Percentiles rank a stretch among this genome's conserved stretches.
Evolutionary conservation across 2,797 vertebrate species (phyloP).

Genomic region (Agapornis canus): DNA sequence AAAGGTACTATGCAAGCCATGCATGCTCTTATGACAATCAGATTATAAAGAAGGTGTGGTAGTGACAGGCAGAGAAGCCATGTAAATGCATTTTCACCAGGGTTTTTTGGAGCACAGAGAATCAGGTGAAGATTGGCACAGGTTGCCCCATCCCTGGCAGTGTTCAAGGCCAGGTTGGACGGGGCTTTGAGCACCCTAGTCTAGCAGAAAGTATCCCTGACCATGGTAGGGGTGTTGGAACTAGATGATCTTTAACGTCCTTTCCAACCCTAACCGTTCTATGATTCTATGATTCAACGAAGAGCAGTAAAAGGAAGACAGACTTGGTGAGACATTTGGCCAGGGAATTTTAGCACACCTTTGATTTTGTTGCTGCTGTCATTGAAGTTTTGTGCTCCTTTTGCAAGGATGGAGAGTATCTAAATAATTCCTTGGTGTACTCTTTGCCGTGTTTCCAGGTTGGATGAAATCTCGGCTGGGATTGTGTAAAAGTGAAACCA

Average conservation of each 20-base stretch:
- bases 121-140: neutral
- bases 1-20: neutral
- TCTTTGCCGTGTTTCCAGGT: neutral
- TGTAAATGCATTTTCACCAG: neutral
- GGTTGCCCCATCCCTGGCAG: neutral
- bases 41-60: neutral
- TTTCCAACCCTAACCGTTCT: neutral
- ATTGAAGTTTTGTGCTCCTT: neutral
- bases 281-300: neutral
- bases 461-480: neutral
- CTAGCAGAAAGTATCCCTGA: neutral
- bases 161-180: neutral
- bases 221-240: neutral
- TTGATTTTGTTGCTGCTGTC: neutral
- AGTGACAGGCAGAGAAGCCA: neutral
- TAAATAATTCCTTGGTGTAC: neutral
- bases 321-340: neutral
- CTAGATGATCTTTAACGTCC: neutral
- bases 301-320: neutral
- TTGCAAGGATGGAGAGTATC: neutral
- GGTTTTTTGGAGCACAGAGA: neutral
- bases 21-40: accelerated
- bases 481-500: neutral
- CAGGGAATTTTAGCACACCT: neutral
- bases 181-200: neutral